phyloP scores from a whole-genome alignment of 1,140 invertebrate genomes.

The Druon quercuslanigerum region DNA sequence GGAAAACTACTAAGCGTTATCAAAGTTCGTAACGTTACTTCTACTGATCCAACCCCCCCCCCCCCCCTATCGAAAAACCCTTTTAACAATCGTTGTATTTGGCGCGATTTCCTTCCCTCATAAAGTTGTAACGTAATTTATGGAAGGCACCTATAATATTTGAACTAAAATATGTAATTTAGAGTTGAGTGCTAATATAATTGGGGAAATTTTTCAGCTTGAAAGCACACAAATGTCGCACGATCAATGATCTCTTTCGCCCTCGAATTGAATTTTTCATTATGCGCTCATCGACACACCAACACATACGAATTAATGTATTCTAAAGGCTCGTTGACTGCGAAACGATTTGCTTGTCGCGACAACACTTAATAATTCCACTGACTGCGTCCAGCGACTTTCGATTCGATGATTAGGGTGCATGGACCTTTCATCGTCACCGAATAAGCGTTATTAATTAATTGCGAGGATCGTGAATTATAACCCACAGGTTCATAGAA shows the following conservation, averaged over 20 bases:
- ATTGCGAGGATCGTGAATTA: constrained; percentile 13
- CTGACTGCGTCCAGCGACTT: constrained; percentile 12
- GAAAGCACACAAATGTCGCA: neutral
- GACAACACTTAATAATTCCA: constrained; percentile 31
- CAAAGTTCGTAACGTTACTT: too few relatives aligned
- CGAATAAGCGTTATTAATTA: constrained; percentile 28
- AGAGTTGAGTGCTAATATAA: too few relatives aligned
- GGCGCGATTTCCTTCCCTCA: too few relatives aligned
- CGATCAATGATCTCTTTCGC: neutral
- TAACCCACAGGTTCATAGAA: neutral
- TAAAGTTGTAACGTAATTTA: too few relatives aligned
- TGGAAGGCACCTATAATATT: too few relatives aligned
- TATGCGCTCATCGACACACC: neutral
- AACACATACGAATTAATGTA: neutral
- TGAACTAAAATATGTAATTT: too few relatives aligned
- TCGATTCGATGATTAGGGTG: constrained; percentile 13
- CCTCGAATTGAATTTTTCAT: constrained; percentile 4
- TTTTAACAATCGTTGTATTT: too few relatives aligned
- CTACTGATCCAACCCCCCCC: too few relatives aligned
- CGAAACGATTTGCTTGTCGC: constrained; percentile 12
- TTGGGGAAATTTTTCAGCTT: neutral
- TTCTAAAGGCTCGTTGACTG: constrained; percentile 3
- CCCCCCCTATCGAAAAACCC: too few relatives aligned
- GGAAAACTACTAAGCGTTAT: too few relatives aligned
- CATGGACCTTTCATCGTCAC: constrained; percentile 1